Evolutionary conservation across 2,888 invertebrate genomes (phyloP).

Genomic region (Byasa hedistus): DNA sequence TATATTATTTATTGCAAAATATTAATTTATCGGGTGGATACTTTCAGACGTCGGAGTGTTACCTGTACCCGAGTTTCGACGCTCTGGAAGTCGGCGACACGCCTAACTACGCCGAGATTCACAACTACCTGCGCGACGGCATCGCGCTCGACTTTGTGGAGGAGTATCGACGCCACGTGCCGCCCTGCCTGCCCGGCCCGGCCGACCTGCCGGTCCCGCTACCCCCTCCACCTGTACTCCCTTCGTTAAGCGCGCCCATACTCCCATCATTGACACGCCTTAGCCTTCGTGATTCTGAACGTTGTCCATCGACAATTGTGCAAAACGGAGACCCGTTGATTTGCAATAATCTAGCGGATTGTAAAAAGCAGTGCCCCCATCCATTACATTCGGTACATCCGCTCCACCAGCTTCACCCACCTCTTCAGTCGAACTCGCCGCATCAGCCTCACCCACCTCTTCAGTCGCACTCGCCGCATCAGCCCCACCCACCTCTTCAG

Average conservation of each 20-base stretch:
- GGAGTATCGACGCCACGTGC: conserved; percentile 65
- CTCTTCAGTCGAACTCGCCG: no score
- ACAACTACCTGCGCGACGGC: conserved; percentile 64
- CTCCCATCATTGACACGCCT: no score
- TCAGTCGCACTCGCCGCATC: no score
- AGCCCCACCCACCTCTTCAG: no score
- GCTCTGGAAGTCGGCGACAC: conserved; percentile 75
- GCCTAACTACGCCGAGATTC: conserved; percentile 65
- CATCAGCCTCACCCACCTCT: no score
- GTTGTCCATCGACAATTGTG: not conserved
- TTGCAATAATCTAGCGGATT: not conserved
- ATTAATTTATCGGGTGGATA: conserved; percentile 35
- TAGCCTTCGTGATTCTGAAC: not conserved
- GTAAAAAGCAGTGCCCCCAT: not conserved
- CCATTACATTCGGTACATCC: not conserved
- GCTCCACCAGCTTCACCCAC: not conserved
- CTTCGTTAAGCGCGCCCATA: no score
- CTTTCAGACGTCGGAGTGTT: conserved; percentile 64
- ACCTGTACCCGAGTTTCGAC: conserved; percentile 76
- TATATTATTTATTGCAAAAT: not conserved
- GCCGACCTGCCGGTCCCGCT: conserved; percentile 24
- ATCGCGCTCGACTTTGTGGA: conserved; percentile 66
- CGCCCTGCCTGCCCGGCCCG: conserved; percentile 41
- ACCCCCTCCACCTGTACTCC: conserved; percentile 16
- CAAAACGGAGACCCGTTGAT: not conserved